Percentiles rank a stretch among this genome's conserved stretches.
Conservation (phyloP, 2,113 vertebrate genomes). For the Rhagologus leucostigma region DNA sequence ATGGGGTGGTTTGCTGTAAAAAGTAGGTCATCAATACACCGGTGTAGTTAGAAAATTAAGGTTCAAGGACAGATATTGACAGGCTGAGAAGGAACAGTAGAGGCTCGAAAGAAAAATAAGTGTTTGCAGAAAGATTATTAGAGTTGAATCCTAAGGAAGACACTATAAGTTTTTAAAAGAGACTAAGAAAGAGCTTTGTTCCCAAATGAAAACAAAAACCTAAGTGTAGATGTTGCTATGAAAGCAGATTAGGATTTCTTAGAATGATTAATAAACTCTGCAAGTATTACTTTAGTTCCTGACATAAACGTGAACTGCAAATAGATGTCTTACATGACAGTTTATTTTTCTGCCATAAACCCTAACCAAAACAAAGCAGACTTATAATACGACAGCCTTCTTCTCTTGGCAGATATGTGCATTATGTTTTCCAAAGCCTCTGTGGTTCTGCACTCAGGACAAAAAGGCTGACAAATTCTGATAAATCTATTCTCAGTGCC, state of each 20-base stretch:
- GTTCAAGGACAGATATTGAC: background rate
- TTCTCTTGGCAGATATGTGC: background rate
- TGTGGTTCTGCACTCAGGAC: background rate
- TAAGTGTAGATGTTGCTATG: background rate
- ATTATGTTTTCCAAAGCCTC: background rate
- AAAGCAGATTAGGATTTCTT: background rate
- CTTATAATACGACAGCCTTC: background rate
- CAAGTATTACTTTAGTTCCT: background rate
- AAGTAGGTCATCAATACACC: background rate
- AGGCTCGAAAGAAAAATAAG: background rate
- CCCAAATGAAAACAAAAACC: background rate
- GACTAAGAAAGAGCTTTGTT: background rate
- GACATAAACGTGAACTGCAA: background rate
- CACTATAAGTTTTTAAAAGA: background rate
- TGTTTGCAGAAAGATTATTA: background rate
- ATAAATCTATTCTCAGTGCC: background rate
- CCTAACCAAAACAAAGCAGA: background rate
- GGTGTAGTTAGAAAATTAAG: conserved; percentile 11
- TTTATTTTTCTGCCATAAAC: background rate
- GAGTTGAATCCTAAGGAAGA: background rate
- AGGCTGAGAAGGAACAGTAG: background rate
- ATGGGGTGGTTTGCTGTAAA: background rate
- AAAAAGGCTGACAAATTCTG: background rate
- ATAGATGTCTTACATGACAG: background rate
- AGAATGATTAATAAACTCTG: background rate